Base-by-base conservation (phyloP, 2,888 invertebrate genomes). In the Clostera curtula region DNA sequence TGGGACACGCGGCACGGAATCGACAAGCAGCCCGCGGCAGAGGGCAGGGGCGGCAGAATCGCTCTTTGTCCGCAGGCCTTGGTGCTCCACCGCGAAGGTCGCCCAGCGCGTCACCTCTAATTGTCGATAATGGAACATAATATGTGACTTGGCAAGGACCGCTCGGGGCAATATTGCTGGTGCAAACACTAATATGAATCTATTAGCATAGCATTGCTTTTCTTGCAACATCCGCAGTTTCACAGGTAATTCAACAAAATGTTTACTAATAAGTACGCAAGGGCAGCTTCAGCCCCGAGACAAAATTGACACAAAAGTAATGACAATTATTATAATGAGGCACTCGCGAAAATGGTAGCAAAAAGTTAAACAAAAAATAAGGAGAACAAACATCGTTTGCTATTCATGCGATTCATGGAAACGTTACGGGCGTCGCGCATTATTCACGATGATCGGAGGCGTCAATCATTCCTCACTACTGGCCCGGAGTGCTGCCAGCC, bases 361-460 rank as follows among this genome's bases (percentile, higher is more conserved):
- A 32, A 40, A 54, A 35, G 19, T 29, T 27, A 43, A 49, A 34
- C 16, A 49, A 49, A 38, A 43, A 51, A 49, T 34, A 43, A 43
- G 43, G 49, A 41, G 48, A 43, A 43, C 49, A 51, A 55, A 51
- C 53, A 52, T 36, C 43, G 36, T 57, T 64, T 53, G 55, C 41
- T 69, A 73, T 72, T 71, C 61, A 71, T 70, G 49, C 52, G 46
- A 69, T 68, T 64, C 68, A 68, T 66, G 60, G 56, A 57, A 58
- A 53, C 60, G 49, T 54, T 55, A 47, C 50, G 22, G 38, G 43
- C 40, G 43, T 41, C 33, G 47, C 43, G 41, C 55, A 50, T 56
- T 56, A 66, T 61, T 54, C 59, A 57, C n/a, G 57, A 58, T 57
- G 57, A 59, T 60, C 54, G 59, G 37, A 43, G 45, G 53, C 62